phyloP scores from a whole-genome alignment of 2,113 vertebrate genomes.

The Lonchura striata region DNA sequence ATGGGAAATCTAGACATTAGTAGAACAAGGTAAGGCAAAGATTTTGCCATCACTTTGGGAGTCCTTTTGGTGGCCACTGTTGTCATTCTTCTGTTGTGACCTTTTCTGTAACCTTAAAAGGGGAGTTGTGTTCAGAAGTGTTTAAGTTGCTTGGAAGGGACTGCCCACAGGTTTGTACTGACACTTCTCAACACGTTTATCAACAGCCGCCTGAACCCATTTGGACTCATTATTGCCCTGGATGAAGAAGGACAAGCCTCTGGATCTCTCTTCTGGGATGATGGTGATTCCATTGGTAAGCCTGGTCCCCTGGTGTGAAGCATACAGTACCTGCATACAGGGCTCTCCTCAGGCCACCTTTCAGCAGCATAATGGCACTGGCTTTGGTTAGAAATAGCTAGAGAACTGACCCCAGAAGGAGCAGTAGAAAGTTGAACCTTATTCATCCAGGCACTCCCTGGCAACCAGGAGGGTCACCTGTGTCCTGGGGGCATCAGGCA shows the following conservation, averaged over 20 bases:
- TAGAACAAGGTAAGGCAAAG: background rate
- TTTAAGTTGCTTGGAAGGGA: background rate
- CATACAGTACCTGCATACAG: background rate
- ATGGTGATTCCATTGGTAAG: slow-evolving; percentile 59
- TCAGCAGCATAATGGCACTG: background rate
- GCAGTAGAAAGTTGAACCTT: fast-evolving
- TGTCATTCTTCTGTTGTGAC: background rate
- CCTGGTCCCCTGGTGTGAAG: background rate
- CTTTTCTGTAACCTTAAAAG: background rate
- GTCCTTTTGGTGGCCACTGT: background rate
- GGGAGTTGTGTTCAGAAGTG: background rate
- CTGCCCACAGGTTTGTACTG: background rate
- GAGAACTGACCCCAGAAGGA: background rate
- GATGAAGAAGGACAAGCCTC: slow-evolving; percentile 40
- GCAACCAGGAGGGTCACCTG: fast-evolving
- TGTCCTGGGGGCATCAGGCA: background rate
- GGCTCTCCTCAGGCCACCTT: background rate
- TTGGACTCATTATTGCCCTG: slow-evolving; percentile 46
- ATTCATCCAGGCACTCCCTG: background rate
- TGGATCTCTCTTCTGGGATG: slow-evolving; percentile 66
- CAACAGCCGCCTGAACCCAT: slow-evolving; percentile 51
- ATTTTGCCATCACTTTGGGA: background rate
- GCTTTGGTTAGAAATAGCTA: background rate
- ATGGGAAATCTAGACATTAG: background rate
- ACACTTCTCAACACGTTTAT: background rate